Conservation (phyloP, 2,888 invertebrate species). For the Dasysyrphus tricinctus region DNA sequence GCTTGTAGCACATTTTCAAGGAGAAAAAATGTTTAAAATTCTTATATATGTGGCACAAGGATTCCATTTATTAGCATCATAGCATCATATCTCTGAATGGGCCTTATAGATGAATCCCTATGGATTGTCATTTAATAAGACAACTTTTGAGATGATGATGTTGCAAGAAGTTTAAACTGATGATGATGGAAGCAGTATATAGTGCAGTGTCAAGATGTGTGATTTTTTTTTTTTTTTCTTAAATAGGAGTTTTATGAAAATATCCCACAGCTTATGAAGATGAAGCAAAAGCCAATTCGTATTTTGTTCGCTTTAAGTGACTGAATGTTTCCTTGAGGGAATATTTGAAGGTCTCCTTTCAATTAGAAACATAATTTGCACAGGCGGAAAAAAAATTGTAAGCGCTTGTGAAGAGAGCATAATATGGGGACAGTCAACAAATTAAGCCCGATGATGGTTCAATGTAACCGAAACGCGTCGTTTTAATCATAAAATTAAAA, state of each 20-base stretch:
- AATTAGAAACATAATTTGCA: background rate
- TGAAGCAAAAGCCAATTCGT: background rate
- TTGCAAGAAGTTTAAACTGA: constrained; percentile 40
- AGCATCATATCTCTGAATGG: background rate
- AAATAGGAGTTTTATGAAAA: background rate
- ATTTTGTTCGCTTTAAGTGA: background rate
- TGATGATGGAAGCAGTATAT: background rate
- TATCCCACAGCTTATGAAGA: background rate
- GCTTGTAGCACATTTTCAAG: constrained; percentile 16
- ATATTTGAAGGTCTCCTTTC: background rate
- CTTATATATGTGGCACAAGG: background rate
- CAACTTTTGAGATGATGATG: constrained; percentile 18
- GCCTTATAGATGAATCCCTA: background rate
- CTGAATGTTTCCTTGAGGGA: background rate
- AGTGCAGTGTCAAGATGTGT: background rate
- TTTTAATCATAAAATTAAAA: too few species aligned
- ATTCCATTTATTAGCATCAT: constrained; percentile 1
- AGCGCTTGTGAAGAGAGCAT: background rate
- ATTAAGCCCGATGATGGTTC: too few species aligned
- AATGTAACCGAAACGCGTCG: too few species aligned
- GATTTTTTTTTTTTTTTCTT: background rate
- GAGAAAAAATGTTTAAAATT: background rate
- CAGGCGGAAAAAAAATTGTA: background rate
- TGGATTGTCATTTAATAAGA: constrained; percentile 17
- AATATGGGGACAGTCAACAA: too few species aligned